phyloP scores from a whole-genome alignment of 2,797 vertebrate species.

The Coregonus sp. region DNA sequence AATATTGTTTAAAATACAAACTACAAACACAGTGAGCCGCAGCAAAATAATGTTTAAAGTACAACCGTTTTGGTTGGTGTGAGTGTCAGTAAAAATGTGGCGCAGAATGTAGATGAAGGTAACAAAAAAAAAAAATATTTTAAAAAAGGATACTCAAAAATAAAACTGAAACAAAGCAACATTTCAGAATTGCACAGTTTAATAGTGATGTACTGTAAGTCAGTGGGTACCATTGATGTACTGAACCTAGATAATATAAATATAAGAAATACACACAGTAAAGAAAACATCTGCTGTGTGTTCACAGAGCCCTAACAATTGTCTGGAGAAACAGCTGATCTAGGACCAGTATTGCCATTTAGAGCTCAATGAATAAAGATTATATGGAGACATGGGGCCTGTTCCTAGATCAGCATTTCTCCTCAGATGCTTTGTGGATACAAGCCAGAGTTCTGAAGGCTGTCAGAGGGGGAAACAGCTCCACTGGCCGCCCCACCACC shows the following conservation, averaged over 20 bases:
- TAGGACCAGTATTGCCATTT: neutral
- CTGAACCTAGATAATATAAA: constrained; percentile 13
- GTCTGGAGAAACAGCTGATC: neutral
- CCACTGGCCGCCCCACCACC: no score
- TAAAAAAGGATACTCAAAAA: neutral
- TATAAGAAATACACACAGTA: constrained; percentile 27
- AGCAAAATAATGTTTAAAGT: constrained; percentile 24
- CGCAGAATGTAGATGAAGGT: neutral
- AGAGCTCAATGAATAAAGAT: neutral
- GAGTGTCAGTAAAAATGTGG: constrained; percentile 28
- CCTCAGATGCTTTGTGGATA: neutral
- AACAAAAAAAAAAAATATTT: neutral
- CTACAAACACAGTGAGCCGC: neutral
- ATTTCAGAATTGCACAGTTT: constrained; percentile 71
- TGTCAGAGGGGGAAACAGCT: neutral
- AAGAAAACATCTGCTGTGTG: neutral
- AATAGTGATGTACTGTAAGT: constrained; percentile 63
- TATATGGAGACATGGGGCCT: neutral
- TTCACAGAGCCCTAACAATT: neutral
- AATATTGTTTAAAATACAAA: neutral
- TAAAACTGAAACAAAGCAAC: constrained; percentile 64
- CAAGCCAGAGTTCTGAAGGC: neutral
- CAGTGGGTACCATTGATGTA: constrained; percentile 46
- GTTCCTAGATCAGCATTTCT: neutral
- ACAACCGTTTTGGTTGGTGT: constrained; percentile 54